Evolutionary conservation across 2,113 vertebrate species (phyloP), one percentile per base, ranked within the genome.

Genomic region (Leptocoma aspasia): DNA sequence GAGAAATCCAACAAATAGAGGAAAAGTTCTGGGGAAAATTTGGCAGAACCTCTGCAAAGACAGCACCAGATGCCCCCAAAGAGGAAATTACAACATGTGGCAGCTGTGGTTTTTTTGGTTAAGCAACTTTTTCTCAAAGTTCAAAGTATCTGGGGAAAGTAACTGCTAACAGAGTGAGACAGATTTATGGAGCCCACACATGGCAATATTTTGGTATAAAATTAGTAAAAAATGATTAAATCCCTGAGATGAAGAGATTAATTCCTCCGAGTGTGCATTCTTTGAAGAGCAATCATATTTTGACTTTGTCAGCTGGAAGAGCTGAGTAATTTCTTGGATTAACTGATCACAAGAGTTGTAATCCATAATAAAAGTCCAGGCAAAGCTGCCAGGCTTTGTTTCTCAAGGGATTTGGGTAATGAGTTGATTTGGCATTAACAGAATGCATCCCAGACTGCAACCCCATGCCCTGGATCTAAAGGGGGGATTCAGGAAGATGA

Each of bases 151-250:
- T 97, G 97, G 96, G 84, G 96, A 96, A 96, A 97, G 95, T 96
- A 96, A 96, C 96, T 81, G 89, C 89, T 95, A 97, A 98, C 95
- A 96, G 97, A 96, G 97, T 49, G 88, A 96, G 96, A 96, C 97
- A 98, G 97, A 96, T 97, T 98, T 97, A 97, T 95, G 95, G 95
- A 95, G 95, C 97, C 97, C 97, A 98, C 98, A 98, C 98, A 98
- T 98, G 98, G 98, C 97, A 98, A 93, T 97, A 97, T 98, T 98
- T 98, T 97, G 93, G 94, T 97, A 87, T 94, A 94, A 96, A 97
- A 98, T 98, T 96, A 98, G 96, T 94, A 95, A 97, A 98, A 93
- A 98, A 93, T 15, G 13, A 97, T 98, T 98, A 96, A 96, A 97
- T 95, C 94, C 93, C 94, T 60, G 86, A 97, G 97, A 97, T 96